Conservation (phyloP, 2,888 invertebrate species). For the Drosophila atripex region DNA sequence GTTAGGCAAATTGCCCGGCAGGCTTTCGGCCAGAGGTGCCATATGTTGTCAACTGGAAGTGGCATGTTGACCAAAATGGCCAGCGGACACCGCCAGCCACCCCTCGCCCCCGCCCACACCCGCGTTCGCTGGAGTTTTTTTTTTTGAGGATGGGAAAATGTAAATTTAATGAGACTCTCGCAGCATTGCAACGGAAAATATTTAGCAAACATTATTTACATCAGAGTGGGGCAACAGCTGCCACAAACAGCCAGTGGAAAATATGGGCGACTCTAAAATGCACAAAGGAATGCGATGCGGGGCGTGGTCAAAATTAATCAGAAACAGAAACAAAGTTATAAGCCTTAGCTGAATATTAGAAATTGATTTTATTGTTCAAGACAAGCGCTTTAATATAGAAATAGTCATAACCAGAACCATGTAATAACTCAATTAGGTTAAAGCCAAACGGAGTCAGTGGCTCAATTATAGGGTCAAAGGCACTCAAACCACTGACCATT, state of each 20-base stretch:
- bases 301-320: conserved; percentile 28
- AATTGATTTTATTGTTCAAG: neutral
- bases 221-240: conserved; percentile 66
- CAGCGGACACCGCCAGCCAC: conserved; percentile 26
- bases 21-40: conserved; percentile 49
- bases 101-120: neutral
- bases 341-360: neutral
- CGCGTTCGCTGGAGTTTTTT: conserved; percentile 20
- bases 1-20: conserved; percentile 42
- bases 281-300: conserved; percentile 30
- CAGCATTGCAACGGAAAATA: conserved; percentile 49
- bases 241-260: conserved; percentile 43
- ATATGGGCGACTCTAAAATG: conserved; percentile 8
- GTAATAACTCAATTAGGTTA: conserved; percentile 55
- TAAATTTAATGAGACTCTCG: conserved; percentile 68
- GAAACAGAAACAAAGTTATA: conserved; percentile 11
- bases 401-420: too few relatives aligned
- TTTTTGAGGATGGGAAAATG: conserved; percentile 50
- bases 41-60: conserved; percentile 71
- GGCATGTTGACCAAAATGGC: conserved; percentile 54
- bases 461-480: conserved; percentile 74
- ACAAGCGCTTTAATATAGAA: too few relatives aligned
- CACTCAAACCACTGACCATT: conserved; percentile 67
- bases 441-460: conserved; percentile 72
- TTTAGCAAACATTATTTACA: conserved; percentile 69